Conservation (phyloP, 2,797 vertebrate genomes). For the Catharus ustulatus region DNA sequence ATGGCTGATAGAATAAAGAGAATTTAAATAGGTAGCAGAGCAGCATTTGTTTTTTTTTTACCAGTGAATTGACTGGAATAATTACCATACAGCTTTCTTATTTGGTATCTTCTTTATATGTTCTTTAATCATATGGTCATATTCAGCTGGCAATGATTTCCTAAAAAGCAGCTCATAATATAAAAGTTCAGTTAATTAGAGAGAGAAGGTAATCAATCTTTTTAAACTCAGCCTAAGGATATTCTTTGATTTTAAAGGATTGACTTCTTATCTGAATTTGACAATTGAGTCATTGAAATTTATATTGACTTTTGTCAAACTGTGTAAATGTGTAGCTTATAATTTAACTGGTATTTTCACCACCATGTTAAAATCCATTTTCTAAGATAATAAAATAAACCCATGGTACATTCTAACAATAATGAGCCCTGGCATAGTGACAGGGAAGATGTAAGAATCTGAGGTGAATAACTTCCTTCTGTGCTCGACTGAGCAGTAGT, state of each 20-base stretch:
- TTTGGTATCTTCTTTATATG: not conserved
- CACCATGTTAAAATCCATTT: not conserved
- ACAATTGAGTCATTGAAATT: slow-evolving; percentile 30
- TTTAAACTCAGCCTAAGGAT: slow-evolving; percentile 3
- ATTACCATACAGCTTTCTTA: slow-evolving; percentile 50
- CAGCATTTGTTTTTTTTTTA: slow-evolving; percentile 47
- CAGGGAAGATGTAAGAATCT: not conserved
- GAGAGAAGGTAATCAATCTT: not conserved
- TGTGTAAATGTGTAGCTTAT: not conserved
- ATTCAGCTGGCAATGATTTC: not conserved
- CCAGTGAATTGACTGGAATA: slow-evolving; percentile 65
- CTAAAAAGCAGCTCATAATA: slow-evolving; percentile 31
- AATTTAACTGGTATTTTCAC: not conserved
- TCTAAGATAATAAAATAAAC: not conserved
- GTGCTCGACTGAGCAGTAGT: not conserved
- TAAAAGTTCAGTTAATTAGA: slow-evolving; percentile 39
- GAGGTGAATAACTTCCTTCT: not conserved
- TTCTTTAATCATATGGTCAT: slow-evolving; percentile 19
- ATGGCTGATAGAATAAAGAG: slow-evolving; percentile 49
- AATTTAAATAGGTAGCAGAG: slow-evolving; percentile 52
- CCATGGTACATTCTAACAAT: not conserved
- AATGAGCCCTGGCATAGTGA: not conserved
- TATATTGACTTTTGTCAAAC: not conserved
- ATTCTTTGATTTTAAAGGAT: slow-evolving; percentile 10
- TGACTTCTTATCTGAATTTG: slow-evolving; percentile 42